phyloP scores from a whole-genome alignment of 2,797 vertebrate species.

The Ambastaia sidthimunki region DNA sequence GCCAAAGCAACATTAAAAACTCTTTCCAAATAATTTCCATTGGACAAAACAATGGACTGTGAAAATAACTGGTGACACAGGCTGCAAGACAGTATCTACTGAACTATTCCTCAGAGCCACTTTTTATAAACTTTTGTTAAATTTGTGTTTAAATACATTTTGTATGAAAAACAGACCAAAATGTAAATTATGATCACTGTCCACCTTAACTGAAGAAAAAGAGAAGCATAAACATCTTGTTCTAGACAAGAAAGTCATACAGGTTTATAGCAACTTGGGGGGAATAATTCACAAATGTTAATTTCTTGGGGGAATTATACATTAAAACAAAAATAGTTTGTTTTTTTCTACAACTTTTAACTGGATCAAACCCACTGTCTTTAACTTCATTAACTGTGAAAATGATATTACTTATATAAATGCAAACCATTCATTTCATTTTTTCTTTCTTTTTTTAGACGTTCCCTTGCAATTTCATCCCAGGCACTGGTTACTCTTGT shows the following conservation, averaged over 20 bases:
- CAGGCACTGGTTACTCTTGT: conserved; percentile 32
- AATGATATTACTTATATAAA: not conserved
- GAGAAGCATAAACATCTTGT: no score
- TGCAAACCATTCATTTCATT: not conserved
- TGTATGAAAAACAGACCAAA: no score
- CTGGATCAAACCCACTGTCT: not conserved
- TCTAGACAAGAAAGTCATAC: not conserved
- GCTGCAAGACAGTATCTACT: no score
- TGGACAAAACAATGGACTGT: no score
- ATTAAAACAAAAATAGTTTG: no score
- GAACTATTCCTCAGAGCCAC: no score
- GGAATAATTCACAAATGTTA: not conserved
- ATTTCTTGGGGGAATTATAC: not conserved
- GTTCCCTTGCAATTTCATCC: conserved; percentile 32
- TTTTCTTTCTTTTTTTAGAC: conserved; percentile 1
- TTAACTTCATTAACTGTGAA: conserved; percentile 22
- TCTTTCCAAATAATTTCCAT: no score
- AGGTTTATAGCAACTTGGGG: not conserved
- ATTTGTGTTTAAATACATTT: no score
- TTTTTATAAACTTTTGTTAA: no score
- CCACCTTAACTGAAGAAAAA: not conserved
- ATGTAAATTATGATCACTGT: not conserved
- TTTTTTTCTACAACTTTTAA: not conserved
- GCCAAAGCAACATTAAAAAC: no score
- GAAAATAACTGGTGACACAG: no score